Evolutionary conservation across 2,888 invertebrate genomes (phyloP).

Genomic region (Thyatira batis): DNA sequence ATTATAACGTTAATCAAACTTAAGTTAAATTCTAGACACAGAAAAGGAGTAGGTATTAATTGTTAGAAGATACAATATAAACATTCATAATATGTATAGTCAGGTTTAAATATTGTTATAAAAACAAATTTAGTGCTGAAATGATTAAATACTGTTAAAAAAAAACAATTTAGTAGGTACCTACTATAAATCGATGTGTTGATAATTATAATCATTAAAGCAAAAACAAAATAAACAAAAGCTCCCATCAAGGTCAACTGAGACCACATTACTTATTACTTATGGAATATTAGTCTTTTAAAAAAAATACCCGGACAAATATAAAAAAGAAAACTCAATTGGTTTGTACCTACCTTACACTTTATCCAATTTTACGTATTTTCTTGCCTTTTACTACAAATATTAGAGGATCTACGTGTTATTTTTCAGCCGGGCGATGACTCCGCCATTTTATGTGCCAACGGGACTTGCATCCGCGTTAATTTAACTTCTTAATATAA

Average conservation of each 20-base stretch:
- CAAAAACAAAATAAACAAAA: constrained; percentile 5
- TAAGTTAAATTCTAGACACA: too few species aligned
- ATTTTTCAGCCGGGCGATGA: constrained; percentile 64
- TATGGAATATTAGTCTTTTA: too few species aligned
- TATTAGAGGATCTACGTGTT: constrained; percentile 47
- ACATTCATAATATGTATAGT: too few species aligned
- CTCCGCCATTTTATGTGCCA: constrained; percentile 60
- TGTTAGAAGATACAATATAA: too few species aligned
- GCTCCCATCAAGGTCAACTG: constrained; percentile 29
- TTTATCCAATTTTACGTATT: constrained; percentile 42
- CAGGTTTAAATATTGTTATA: too few species aligned
- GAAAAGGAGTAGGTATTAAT: too few species aligned
- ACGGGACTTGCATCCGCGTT: constrained; percentile 46
- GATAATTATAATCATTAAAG: constrained; percentile 1
- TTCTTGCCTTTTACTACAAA: constrained; percentile 30
- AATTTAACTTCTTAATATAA: constrained; percentile 31
- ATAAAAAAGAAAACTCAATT: constrained; percentile 22
- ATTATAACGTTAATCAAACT: too few species aligned
- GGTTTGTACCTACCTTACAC: constrained; percentile 55
- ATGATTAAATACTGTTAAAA: too few species aligned
- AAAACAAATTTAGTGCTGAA: too few species aligned
- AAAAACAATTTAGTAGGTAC: too few species aligned
- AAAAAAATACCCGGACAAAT: constrained; percentile 12
- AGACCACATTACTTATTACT: too few species aligned
- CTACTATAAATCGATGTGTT: constrained; percentile 1